Evolutionary conservation across 2,888 invertebrate species (phyloP), one percentile per base, ranked within the genome.

Genomic region (Byasa hedistus): DNA sequence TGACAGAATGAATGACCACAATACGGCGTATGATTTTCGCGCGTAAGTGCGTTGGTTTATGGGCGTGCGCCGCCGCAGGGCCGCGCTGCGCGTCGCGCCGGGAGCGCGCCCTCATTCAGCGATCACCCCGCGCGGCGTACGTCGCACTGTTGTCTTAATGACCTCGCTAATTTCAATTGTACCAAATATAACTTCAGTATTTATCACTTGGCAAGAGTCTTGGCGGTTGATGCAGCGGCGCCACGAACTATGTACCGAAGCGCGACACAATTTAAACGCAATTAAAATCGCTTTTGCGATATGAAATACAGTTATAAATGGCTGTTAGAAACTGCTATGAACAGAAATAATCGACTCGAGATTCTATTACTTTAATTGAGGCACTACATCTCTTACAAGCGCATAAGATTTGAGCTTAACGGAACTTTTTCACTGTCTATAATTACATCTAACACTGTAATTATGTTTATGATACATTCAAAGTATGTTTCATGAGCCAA

Each of bases 101-200:
- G 87, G 84, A 83, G 86, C 82, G 75, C 82, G 82, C 71, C 84
- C 86, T 85, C 89, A 87, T 89, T 89, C 87, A 86, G 74, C 76
- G 87, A 89, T 88, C 87, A 87, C 85, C 83, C 83, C 81, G 81
- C 81, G 81, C 79, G 75, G 82, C 83, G 82, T 84, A 80, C 85
- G 86, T 83, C 83, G 81, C 79, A 72, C 76, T 75, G 75, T 75
- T 77, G 82, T 83, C 83, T 88, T 88, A 91, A 90, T 87, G 88
- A 84, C 81, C 81, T 85, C 83, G 89, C 89, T 90, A 89, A 90
- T 89, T 89, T 88, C 89, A 89, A 90, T 91, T 90, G 91, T 86
- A 83, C 88, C 83, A 85, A 90, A 90, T 90, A 89, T 90, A 90
- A 89, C 87, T 82, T 76, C 74, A 75, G 79, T 88, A 87, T 89